Evolutionary conservation across 2,888 invertebrate species (phyloP).

Genomic region (Drosophila monieri): DNA sequence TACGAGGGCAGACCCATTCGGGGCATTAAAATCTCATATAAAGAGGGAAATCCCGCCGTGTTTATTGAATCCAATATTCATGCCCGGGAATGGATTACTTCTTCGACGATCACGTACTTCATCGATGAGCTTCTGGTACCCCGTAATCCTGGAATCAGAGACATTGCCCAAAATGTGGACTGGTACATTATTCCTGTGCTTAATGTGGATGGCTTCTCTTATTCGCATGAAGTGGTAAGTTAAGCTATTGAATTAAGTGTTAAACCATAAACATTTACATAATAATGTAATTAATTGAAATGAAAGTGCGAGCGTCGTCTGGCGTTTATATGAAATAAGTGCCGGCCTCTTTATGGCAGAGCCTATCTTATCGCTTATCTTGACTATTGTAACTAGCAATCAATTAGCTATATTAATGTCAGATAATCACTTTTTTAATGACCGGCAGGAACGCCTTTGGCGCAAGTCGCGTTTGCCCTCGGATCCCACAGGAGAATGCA

Average conservation of each 20-base stretch:
- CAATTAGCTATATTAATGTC: constrained; percentile 18
- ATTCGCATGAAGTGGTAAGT: constrained; percentile 87
- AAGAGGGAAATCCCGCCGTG: constrained; percentile 84
- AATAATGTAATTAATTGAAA: constrained; percentile 15
- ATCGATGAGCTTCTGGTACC: constrained; percentile 89
- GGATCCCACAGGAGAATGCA: constrained; percentile 74
- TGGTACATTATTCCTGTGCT: constrained; percentile 90
- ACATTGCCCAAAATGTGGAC: constrained; percentile 87
- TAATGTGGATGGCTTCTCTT: constrained; percentile 90
- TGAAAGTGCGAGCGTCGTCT: constrained; percentile 10
- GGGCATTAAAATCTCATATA: constrained; percentile 85
- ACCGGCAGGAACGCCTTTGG: constrained; percentile 87
- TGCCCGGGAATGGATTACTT: constrained; percentile 89
- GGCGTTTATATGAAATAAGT: constrained; percentile 38
- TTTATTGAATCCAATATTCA: constrained; percentile 88
- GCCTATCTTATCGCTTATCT: constrained; percentile 27
- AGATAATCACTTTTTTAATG: constrained; percentile 55
- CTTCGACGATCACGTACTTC: constrained; percentile 88
- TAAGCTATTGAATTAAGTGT: no score
- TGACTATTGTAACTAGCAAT: constrained; percentile 5
- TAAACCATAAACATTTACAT: neutral
- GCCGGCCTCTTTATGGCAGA: constrained; percentile 11
- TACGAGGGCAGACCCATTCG: constrained; percentile 86
- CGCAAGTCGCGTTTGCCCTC: constrained; percentile 86
- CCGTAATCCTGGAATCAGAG: constrained; percentile 85